Evolutionary conservation across 2,888 invertebrate species (phyloP).

Genomic region (Agrotis exclamationis): DNA sequence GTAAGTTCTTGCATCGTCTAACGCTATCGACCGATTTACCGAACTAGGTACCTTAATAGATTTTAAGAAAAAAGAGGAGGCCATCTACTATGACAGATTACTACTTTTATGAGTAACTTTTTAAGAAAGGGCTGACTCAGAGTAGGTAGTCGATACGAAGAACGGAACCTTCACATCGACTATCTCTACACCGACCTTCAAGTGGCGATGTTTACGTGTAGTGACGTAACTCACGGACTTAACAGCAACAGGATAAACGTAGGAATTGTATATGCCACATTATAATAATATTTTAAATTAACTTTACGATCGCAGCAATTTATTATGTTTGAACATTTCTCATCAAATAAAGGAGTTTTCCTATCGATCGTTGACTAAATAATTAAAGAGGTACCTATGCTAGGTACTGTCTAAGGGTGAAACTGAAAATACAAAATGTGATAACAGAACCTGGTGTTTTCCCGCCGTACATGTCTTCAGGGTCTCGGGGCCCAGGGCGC

Average conservation of each 20-base stretch:
- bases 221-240: neutral
- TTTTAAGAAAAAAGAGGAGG: neutral
- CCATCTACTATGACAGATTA: no score
- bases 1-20: no score
- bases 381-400: neutral
- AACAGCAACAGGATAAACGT: conserved; percentile 1
- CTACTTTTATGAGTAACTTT: neutral
- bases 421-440: neutral
- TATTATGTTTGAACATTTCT: neutral
- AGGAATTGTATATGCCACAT: neutral
- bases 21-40: neutral
- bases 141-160: neutral
- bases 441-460: conserved; percentile 90
- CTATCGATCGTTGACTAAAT: conserved; percentile 17
- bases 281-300: neutral
- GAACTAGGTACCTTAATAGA: neutral
- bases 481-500: conserved; percentile 93
- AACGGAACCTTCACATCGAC: neutral
- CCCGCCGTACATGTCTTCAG: conserved; percentile 85
- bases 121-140: neutral
- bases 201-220: neutral
- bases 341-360: conserved; percentile 1
- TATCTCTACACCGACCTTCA: neutral
- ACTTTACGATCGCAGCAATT: neutral
- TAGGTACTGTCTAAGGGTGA: neutral